A percentile compares a stretch with the other conserved stretches of the same genome.
Evolutionary conservation across 2,888 invertebrate genomes (phyloP).

Genomic region (Coleophora deauratella): DNA sequence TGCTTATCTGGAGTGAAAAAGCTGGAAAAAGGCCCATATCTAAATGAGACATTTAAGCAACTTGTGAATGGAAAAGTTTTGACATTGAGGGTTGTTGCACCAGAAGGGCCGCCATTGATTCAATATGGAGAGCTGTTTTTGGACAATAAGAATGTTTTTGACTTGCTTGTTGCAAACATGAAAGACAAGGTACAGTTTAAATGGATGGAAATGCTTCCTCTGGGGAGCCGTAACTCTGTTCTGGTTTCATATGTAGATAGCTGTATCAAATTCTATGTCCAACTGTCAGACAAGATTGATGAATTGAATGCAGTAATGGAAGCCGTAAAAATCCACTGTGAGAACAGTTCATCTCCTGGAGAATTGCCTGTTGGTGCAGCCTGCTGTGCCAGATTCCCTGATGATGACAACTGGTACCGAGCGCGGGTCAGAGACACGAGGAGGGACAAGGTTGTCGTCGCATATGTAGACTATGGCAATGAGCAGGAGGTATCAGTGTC

Average conservation of each 20-base stretch:
- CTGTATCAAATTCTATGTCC: constrained; percentile 83
- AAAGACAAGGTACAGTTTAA: constrained; percentile 58
- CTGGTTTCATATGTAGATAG: constrained; percentile 79
- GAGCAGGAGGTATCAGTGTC: constrained; percentile 81
- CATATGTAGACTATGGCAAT: constrained; percentile 97
- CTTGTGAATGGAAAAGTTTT: constrained; percentile 78
- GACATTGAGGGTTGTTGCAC: constrained; percentile 77
- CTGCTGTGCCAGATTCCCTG: constrained; percentile 86
- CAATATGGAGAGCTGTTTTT: constrained; percentile 83
- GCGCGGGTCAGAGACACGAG: constrained; percentile 81
- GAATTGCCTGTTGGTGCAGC: constrained; percentile 76
- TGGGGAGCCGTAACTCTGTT: constrained; percentile 59
- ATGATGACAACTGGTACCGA: constrained; percentile 92
- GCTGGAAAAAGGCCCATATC: constrained; percentile 67
- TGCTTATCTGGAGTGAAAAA: constrained; percentile 81
- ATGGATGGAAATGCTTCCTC: constrained; percentile 46
- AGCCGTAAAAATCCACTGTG: constrained; percentile 76
- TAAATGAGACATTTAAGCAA: constrained; percentile 82
- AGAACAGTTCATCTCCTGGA: constrained; percentile 54
- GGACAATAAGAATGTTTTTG: constrained; percentile 73
- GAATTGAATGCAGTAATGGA: constrained; percentile 79
- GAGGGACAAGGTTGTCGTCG: constrained; percentile 77
- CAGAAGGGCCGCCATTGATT: constrained; percentile 81
- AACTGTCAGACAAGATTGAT: constrained; percentile 75
- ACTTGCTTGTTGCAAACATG: constrained; percentile 62